Conservation (phyloP, 2,888 invertebrate genomes). For the Alviniconcha strummeri region DNA sequence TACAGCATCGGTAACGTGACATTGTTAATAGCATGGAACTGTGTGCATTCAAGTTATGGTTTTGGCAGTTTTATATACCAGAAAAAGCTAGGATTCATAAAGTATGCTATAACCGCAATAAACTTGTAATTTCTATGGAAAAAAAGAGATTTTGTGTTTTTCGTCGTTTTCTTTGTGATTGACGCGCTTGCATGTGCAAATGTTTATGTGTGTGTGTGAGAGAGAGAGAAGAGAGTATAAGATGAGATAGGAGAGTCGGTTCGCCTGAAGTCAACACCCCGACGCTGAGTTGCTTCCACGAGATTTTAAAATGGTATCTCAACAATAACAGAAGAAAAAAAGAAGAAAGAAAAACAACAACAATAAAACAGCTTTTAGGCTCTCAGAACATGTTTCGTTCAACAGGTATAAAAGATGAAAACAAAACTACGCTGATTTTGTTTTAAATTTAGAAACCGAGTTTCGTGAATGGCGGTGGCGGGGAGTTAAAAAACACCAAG, state of each 20-base stretch:
- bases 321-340: background rate
- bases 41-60: background rate
- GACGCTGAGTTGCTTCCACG: background rate
- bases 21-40: too few relatives aligned
- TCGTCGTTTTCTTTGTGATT: background rate
- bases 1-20: too few relatives aligned
- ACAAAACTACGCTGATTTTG: background rate
- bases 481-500: too few relatives aligned
- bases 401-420: background rate
- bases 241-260: too few relatives aligned
- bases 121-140: conserved; percentile 21
- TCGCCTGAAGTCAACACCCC: background rate
- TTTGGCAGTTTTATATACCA: conserved; percentile 9
- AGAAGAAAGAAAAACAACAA: too few relatives aligned
- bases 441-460: too few relatives aligned
- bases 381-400: too few relatives aligned
- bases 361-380: too few relatives aligned
- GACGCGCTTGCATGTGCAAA: background rate
- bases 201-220: background rate
- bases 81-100: conserved; percentile 21
- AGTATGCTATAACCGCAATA: conserved; percentile 21
- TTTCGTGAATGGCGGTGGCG: too few relatives aligned
- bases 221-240: background rate
- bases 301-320: background rate
- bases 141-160: background rate